phyloP scores from a whole-genome alignment of 2,113 vertebrate species.

The Vidua macroura region DNA sequence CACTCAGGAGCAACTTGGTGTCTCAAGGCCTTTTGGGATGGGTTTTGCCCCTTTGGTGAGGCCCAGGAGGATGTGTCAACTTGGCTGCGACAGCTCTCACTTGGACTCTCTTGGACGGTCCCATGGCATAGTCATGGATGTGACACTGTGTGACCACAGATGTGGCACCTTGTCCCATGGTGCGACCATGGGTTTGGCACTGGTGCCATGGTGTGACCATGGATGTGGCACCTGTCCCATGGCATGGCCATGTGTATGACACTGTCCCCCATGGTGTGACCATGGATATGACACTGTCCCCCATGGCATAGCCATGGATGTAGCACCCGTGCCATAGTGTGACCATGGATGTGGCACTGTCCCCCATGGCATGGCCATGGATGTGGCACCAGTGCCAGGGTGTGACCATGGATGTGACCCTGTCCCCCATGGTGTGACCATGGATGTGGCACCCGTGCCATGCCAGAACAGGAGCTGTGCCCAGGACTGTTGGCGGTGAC shows the following conservation, averaged over 20 bases:
- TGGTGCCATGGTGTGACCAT: neutral
- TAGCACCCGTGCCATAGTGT: neutral
- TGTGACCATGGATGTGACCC: neutral
- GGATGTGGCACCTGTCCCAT: neutral
- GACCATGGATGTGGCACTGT: neutral
- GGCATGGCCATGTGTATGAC: neutral
- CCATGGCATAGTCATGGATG: neutral
- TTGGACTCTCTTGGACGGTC: neutral
- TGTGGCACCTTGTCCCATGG: no score
- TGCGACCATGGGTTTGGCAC: neutral
- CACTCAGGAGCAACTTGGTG: neutral
- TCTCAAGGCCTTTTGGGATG: neutral
- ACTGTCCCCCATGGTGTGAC: neutral
- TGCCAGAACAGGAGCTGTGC: fast-evolving
- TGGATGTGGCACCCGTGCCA: fast-evolving
- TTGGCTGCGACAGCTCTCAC: neutral
- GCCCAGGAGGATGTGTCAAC: neutral
- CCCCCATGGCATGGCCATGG: neutral
- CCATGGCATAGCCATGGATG: neutral
- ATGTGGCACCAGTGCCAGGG: neutral
- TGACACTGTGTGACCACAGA: neutral
- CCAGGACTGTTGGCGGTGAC: neutral
- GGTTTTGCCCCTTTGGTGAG: neutral
- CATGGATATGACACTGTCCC: neutral
- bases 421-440: no score